Evolutionary conservation across 2,113 vertebrate species (phyloP).

Genomic region (Bos javanicus): DNA sequence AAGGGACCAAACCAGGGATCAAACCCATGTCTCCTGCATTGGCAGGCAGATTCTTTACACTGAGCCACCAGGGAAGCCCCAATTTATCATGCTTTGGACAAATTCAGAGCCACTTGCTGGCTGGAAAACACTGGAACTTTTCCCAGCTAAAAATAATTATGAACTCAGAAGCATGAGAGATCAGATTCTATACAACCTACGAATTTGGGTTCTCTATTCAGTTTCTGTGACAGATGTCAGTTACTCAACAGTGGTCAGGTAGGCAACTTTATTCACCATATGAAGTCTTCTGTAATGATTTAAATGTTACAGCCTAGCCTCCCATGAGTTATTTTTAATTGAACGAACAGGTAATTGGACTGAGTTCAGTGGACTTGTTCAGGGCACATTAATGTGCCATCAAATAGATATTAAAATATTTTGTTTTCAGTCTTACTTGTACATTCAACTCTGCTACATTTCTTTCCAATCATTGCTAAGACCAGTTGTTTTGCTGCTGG

Average conservation of each 20-base stretch:
- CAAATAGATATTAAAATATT: neutral
- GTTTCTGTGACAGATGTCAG: neutral
- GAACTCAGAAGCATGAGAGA: neutral
- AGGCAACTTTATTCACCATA: neutral
- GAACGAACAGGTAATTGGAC: neutral
- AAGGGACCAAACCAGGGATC: neutral
- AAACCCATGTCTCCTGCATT: neutral
- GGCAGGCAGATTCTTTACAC: neutral
- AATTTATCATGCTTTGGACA: neutral
- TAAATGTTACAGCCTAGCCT: neutral
- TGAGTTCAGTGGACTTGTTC: neutral
- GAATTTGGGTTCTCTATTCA: neutral
- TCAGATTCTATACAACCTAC: neutral
- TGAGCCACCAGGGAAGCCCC: neutral
- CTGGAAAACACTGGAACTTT: neutral
- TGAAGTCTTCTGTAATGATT: neutral
- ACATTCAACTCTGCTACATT: neutral
- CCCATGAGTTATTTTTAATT: constrained; percentile 33
- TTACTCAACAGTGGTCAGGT: neutral
- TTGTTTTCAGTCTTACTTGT: neutral
- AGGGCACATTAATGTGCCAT: neutral
- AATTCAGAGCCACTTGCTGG: neutral
- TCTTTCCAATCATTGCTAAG: neutral
- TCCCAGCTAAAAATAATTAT: neutral
- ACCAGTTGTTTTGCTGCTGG: neutral